These are phyloP conservation scores for Zaprionus tsacasi DNA, from an alignment of 1,140 invertebrate species.

Conservation along the genomic window DNA sequence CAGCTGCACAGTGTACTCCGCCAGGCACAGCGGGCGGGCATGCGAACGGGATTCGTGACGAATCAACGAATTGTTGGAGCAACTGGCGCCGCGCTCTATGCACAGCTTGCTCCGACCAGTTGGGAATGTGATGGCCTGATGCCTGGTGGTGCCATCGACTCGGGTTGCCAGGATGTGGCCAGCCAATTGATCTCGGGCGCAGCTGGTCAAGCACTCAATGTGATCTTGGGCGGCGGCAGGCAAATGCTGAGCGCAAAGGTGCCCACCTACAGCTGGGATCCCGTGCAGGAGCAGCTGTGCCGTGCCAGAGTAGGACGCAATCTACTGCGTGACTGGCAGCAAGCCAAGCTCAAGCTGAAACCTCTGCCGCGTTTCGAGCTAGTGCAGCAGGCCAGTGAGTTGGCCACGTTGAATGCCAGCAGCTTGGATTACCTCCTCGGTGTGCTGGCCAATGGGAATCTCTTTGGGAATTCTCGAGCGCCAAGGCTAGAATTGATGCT, in stretches of 20 bases:
- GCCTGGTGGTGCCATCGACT: slow-evolving; percentile 20
- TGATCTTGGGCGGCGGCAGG: slow-evolving; percentile 68
- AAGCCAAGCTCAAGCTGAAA: slow-evolving; percentile 28
- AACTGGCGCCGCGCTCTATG: slow-evolving; percentile 58
- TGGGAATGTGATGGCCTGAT: slow-evolving; percentile 68
- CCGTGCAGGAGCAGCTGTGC: slow-evolving; percentile 54
- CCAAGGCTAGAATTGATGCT: slow-evolving; percentile 54
- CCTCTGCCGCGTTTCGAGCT: slow-evolving; percentile 49
- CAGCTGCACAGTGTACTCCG: slow-evolving; percentile 50
- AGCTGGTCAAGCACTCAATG: slow-evolving; percentile 51
- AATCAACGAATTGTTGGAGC: slow-evolving; percentile 59
- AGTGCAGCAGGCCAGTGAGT: slow-evolving; percentile 45
- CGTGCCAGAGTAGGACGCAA: slow-evolving; percentile 59
- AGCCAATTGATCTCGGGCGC: slow-evolving; percentile 50
- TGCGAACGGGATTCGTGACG: slow-evolving; percentile 72
- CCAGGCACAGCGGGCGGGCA: slow-evolving; percentile 58
- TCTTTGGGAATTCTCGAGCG: slow-evolving; percentile 23
- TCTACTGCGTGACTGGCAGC: slow-evolving; percentile 65
- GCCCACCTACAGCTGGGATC: slow-evolving; percentile 35
- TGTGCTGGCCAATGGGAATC: slow-evolving; percentile 64
- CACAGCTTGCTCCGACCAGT: slow-evolving; percentile 6
- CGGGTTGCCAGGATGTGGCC: slow-evolving; percentile 61
- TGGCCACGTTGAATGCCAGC: slow-evolving; percentile 57
- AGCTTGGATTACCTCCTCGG: slow-evolving; percentile 62
- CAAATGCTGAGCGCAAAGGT: slow-evolving; percentile 59